Conservation (phyloP, 2,113 vertebrate genomes). For the mouse (Mus musculus) region DNA sequence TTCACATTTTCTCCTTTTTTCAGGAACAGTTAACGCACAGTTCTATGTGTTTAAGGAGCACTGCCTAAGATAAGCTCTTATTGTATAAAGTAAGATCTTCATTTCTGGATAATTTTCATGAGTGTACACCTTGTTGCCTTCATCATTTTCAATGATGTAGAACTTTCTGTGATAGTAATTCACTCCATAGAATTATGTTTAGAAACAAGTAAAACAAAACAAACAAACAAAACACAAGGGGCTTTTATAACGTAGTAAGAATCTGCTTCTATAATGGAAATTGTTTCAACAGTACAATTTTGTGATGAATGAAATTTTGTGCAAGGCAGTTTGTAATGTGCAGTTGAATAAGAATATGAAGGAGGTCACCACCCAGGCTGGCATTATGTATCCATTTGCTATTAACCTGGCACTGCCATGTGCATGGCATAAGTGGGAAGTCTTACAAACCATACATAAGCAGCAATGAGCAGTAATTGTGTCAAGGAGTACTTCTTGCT, state of each 20-base stretch:
- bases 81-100: neutral
- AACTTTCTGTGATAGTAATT: slow-evolving; percentile 19
- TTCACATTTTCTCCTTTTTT: neutral
- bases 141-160: neutral
- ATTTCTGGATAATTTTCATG: neutral
- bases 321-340: neutral
- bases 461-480: neutral
- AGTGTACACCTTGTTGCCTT: neutral
- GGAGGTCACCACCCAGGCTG: neutral
- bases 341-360: neutral
- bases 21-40: neutral
- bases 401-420: neutral
- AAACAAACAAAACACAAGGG: slow-evolving; percentile 33
- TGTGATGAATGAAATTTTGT: slow-evolving; percentile 9
- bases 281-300: neutral
- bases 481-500: slow-evolving; percentile 26
- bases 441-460: neutral
- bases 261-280: slow-evolving; percentile 5
- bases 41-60: neutral
- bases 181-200: slow-evolving; percentile 38
- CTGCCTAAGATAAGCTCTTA: neutral
- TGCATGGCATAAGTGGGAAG: neutral
- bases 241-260: slow-evolving; percentile 40
- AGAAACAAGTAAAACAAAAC: slow-evolving; percentile 40
- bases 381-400: neutral